These are phyloP conservation scores for Cyprinodon brontotheroides DNA, from an alignment of 2,113 vertebrate species.

Conservation along the genomic window DNA sequence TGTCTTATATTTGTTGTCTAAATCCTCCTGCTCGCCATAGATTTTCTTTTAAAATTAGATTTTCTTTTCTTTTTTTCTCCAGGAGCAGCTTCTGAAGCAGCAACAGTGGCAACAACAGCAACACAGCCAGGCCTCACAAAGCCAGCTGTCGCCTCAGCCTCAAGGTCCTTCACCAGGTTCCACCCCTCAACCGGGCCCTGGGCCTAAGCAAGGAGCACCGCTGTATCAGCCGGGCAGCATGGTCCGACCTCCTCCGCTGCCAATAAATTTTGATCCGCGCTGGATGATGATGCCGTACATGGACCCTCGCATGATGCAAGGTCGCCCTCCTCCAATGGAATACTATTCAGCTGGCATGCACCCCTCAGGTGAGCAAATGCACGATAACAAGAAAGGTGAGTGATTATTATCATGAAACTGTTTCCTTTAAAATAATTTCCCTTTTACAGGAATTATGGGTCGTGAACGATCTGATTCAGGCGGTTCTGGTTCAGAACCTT, in stretches of 20 bases:
- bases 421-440: constrained; percentile 1
- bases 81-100: constrained; percentile 93
- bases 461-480: constrained; percentile 93
- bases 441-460: constrained; percentile 83
- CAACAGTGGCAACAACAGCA: constrained; percentile 82
- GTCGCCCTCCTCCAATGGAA: constrained; percentile 87
- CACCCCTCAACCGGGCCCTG: constrained; percentile 74
- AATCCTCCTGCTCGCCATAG: too few relatives aligned
- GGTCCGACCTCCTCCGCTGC: constrained; percentile 86
- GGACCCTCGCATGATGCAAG: constrained; percentile 92
- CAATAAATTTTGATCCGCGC: constrained; percentile 92
- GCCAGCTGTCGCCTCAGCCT: constrained; percentile 77
- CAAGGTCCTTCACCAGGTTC: constrained; percentile 73
- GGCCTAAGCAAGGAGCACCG: constrained; percentile 75
- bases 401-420: background rate
- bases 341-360: constrained; percentile 89
- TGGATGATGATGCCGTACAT: constrained; percentile 96
- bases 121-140: constrained; percentile 78
- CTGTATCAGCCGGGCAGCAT: constrained; percentile 86
- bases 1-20: too few relatives aligned
- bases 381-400: background rate
- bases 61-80: constrained; percentile 3
- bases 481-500: constrained; percentile 89
- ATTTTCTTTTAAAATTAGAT: background rate
- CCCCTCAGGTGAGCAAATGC: constrained; percentile 82